Base-by-base conservation (phyloP, 2,888 invertebrate genomes). In the Drosophila affinis region DNA sequence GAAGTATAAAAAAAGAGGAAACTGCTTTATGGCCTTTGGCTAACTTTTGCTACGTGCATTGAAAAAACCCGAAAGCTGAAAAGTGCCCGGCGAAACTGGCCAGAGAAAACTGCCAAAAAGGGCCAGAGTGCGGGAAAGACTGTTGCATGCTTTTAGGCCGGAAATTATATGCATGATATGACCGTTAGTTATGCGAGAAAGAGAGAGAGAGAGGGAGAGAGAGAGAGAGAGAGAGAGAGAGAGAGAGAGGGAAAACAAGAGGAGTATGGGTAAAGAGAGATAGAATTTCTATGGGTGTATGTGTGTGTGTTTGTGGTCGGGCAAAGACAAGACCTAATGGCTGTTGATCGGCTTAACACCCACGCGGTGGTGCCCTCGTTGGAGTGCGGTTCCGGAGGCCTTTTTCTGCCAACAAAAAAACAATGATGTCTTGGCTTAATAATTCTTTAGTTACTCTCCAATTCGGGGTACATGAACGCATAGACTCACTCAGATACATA, bases 11-110 rank as follows among this genome's bases (percentile, higher is more conserved):
- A 17, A 17, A 61, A 56, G 1, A 81, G 72, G 77, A 78, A 87
- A 72, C 78, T 80, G 86, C 86, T 88, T 84, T 84, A 84, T 88
- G 84, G 78, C 83, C 83, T 77, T 65, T 64, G 80, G 80, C 84
- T 88, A 88, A 84, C 75, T 88, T 83, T 76, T 58, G 75, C 71
- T 85, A 88, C 88, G 88, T 84, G 83, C 78, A 78, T 47, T 62
- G 77, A 70, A 76, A 81, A 83, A 18, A 24, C 58, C 60, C 39
- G 75, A 71, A 64, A n/a, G 39, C 62, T 51, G 49, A 53, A 68
- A 62, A 75, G 48, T 57, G 44, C 4, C 24, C 21, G 4, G n/a
- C 9, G 63, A 69, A 47, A 3, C 21, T 39, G 39, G 14, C 39
- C 39, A n/a, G 18, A 5, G 29, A 12, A 9, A 39, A 39, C 54